Base-by-base conservation (phyloP, 2,888 invertebrate genomes). In the Pterostichus niger region DNA sequence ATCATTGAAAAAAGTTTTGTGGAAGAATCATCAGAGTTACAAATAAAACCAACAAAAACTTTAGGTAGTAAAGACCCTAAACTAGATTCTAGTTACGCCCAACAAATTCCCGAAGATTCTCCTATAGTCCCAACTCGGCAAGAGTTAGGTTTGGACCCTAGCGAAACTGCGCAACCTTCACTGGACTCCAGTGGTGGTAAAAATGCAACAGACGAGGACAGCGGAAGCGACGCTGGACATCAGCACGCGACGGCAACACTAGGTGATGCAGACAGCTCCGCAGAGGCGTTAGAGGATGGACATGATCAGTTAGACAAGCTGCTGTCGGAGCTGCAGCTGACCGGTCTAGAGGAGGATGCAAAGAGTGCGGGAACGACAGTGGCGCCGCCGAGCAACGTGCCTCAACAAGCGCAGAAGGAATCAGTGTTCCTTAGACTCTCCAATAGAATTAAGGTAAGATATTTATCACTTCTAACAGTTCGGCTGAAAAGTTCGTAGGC, bases 401-500 rank as follows among this genome's bases (percentile, higher is more conserved):
- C 90, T 1, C 90, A 89, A 85, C 89, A 89, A 85, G 88, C 91
- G 83, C 96, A 96, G 88, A 97, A 98, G 87, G 98, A 99, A 90
- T 97, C 98, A 7, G 97, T 99, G n/a, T 98, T 99, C 89, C 93
- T 99, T 88, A 93, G 99, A 85, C 93, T 99, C 83, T 97, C 97
- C 84, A 99, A 99, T 90, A 94, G 98, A 88, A 97, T 99, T 83
- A 98, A 98, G 94, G 96, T 96, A 88, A 88, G 90, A 87, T 49
- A 83, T 85, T 85, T 6, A 56, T 56, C 17, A 11, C n/a, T 17
- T 56, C 52, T 56, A 79, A 15, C n/a, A n/a, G n/a, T n/a, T n/a
- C n/a, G n/a, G n/a, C n/a, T n/a, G n/a, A n/a, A n/a, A n/a, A n/a
- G n/a, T n/a, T n/a, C n/a, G n/a, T n/a, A n/a, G n/a, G n/a, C n/a